phyloP scores from a whole-genome alignment of 2,888 invertebrate genomes.

The Ectropis crepuscularia region DNA sequence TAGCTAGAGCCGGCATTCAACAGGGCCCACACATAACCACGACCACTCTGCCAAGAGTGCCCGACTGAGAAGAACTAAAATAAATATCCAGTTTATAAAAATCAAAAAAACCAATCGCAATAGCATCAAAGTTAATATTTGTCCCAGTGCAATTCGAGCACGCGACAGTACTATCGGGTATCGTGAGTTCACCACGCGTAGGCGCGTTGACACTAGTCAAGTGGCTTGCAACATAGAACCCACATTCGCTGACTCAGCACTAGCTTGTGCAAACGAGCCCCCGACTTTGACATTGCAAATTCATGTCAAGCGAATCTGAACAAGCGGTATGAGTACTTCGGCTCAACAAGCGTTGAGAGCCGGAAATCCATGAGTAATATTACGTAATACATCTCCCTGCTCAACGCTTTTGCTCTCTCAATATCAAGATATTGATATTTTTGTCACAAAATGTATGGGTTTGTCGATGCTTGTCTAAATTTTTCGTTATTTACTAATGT shows the following conservation, averaged over 20 bases:
- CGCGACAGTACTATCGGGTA: constrained; percentile 46
- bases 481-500: too few species aligned
- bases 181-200: constrained; percentile 50
- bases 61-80: too few species aligned
- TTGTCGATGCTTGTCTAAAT: too few species aligned
- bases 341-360: background rate
- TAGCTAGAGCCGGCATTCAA: too few species aligned
- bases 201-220: constrained; percentile 72
- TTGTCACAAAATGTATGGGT: too few species aligned
- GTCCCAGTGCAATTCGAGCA: constrained; percentile 12
- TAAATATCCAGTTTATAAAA: too few species aligned
- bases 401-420: background rate
- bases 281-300: constrained; percentile 35
- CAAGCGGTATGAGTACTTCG: background rate
- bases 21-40: too few species aligned
- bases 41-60: too few species aligned
- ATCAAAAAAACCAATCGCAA: too few species aligned
- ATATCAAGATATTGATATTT: background rate
- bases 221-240: constrained; percentile 50
- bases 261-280: constrained; percentile 39
- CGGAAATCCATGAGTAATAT: background rate
- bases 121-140: too few species aligned
- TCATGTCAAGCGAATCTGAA: background rate
- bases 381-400: too few species aligned
- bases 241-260: constrained; percentile 41